Evolutionary conservation across 2,888 invertebrate genomes (phyloP).

Genomic region (Tetramorium bicarinatum): DNA sequence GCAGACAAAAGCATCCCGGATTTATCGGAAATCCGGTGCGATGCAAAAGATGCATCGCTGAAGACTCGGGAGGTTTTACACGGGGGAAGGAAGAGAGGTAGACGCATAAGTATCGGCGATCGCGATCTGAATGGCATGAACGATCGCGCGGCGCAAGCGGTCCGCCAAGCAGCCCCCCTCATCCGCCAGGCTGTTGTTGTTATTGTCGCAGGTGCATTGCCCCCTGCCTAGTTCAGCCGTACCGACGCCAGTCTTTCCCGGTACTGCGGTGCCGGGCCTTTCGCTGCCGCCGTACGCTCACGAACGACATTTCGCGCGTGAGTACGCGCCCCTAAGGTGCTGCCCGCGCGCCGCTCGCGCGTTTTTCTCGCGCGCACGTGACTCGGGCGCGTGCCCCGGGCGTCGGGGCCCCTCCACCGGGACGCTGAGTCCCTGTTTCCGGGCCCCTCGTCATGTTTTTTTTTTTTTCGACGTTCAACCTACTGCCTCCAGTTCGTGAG

Average conservation of each 20-base stretch:
- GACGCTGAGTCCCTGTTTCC: neutral
- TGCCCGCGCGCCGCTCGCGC: neutral
- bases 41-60: neutral
- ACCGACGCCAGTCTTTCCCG: slow-evolving; percentile 46
- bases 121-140: slow-evolving; percentile 47
- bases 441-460: neutral
- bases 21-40: slow-evolving; percentile 15
- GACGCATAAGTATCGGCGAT: neutral
- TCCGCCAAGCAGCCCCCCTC: neutral
- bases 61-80: slow-evolving; percentile 24
- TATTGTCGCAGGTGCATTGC: slow-evolving; percentile 83
- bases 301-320: slow-evolving; percentile 76
- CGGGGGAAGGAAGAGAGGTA: neutral
- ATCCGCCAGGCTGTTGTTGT: slow-evolving; percentile 72
- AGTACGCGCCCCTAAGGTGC: slow-evolving; percentile 68
- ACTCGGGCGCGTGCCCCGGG: slow-evolving; percentile 49
- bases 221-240: slow-evolving; percentile 63
- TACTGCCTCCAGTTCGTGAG: neutral
- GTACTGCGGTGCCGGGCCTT: slow-evolving; percentile 66
- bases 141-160: slow-evolving; percentile 4
- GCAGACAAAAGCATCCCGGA: neutral
- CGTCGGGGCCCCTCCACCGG: neutral
- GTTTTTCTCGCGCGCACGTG: slow-evolving; percentile 58
- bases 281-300: slow-evolving; percentile 69
- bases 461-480: neutral